A percentile compares a stretch with the other conserved stretches of the same genome.
phyloP scores from a whole-genome alignment of 2,797 vertebrate genomes.

The Clarias fuscus region DNA sequence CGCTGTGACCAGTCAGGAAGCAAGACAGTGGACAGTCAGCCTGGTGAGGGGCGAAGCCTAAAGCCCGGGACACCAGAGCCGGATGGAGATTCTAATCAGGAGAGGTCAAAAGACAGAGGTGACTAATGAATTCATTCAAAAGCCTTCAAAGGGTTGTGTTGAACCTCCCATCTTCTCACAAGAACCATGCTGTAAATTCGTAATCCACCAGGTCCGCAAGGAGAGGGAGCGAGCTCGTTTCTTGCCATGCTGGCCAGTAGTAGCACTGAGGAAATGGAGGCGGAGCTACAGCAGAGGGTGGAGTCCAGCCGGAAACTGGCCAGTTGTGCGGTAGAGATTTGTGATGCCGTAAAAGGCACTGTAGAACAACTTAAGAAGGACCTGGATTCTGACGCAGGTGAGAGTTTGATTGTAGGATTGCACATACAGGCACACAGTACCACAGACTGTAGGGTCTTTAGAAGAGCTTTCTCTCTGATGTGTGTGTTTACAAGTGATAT shows the following conservation, averaged over 20 bases:
- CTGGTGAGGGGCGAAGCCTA: slow-evolving; percentile 84
- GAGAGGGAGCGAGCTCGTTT: slow-evolving; percentile 85
- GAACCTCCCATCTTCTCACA: background rate
- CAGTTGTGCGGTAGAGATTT: slow-evolving; percentile 84
- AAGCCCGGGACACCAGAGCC: slow-evolving; percentile 95
- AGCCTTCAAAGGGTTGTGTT: background rate
- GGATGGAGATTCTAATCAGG: slow-evolving; percentile 94
- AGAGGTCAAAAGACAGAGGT: slow-evolving; percentile 89
- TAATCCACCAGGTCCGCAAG: slow-evolving; percentile 69
- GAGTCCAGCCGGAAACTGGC: slow-evolving; percentile 89
- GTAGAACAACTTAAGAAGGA: slow-evolving; percentile 73
- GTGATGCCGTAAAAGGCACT: slow-evolving; percentile 79
- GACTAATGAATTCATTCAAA: background rate
- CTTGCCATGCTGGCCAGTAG: slow-evolving; percentile 93
- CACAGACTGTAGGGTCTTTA: background rate
- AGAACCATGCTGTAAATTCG: background rate
- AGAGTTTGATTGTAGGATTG: background rate
- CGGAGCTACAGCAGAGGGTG: slow-evolving; percentile 90
- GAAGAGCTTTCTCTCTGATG: background rate
- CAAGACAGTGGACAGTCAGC: slow-evolving; percentile 82
- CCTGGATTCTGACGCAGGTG: slow-evolving; percentile 62
- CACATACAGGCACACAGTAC: background rate
- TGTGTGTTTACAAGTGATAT: background rate
- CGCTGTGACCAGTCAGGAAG: slow-evolving; percentile 82
- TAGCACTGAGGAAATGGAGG: slow-evolving; percentile 95